phyloP scores from a whole-genome alignment of 2,113 vertebrate species.

The Macquaria australasica region DNA sequence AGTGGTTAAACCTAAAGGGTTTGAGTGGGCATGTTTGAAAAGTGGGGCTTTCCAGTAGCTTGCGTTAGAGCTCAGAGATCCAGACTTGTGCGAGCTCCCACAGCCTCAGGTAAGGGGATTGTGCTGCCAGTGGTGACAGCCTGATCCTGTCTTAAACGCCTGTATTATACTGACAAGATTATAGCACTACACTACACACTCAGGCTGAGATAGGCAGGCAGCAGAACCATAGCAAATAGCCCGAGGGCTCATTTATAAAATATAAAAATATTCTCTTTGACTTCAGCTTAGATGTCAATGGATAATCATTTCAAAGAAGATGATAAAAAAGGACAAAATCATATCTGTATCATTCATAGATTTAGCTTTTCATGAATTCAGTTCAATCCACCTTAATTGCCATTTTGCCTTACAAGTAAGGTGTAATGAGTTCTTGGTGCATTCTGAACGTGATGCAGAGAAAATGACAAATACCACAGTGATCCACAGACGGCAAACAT shows the following conservation, averaged over 20 bases:
- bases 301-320: conserved; percentile 63
- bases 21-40: conserved; percentile 78
- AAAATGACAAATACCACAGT: conserved; percentile 10
- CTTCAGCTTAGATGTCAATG: conserved; percentile 62
- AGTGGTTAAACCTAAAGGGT: conserved; percentile 69
- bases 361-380: conserved; percentile 50
- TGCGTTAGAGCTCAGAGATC: conserved; percentile 62
- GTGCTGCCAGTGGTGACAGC: conserved; percentile 78
- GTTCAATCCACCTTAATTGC: conserved; percentile 45
- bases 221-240: conserved; percentile 58
- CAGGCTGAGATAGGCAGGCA: conserved; percentile 51
- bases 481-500: conserved; percentile 1
- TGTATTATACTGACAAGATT: conserved; percentile 81
- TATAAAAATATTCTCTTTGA: conserved; percentile 70
- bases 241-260: conserved; percentile 69
- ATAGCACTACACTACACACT: conserved; percentile 61
- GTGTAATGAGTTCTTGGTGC: conserved; percentile 20
- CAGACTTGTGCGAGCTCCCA: conserved; percentile 65
- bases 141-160: conserved; percentile 78
- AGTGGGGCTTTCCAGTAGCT: conserved; percentile 77
- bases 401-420: conserved; percentile 42
- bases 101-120: conserved; percentile 81
- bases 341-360: conserved; percentile 45
- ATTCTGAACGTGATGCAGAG: conserved; percentile 2
- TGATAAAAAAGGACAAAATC: conserved; percentile 55